phyloP scores from a whole-genome alignment of 2,888 invertebrate genomes.

The Fissipunctia ypsillon region DNA sequence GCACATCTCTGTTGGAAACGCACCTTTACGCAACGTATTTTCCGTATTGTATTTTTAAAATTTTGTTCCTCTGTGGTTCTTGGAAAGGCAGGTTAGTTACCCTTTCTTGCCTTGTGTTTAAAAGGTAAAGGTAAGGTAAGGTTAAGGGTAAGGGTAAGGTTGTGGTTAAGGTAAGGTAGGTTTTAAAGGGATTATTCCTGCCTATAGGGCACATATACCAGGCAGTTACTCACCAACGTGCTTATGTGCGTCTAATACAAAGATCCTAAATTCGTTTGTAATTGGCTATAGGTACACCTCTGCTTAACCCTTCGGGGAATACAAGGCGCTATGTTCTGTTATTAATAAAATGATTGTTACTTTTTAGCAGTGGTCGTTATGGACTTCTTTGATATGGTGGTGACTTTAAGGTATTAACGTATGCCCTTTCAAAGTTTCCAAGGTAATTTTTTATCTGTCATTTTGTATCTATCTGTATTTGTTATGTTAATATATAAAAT shows the following conservation, averaged over 20 bases:
- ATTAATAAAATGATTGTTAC: neutral
- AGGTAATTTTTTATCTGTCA: conserved; percentile 1
- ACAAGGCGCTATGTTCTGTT: neutral
- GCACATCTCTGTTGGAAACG: too few species aligned
- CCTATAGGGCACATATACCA: too few species aligned
- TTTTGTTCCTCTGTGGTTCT: neutral
- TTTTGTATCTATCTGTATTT: too few species aligned
- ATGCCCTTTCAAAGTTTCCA: neutral
- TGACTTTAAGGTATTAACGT: neutral
- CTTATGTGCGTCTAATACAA: neutral
- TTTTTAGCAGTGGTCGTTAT: neutral
- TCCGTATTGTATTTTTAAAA: too few species aligned
- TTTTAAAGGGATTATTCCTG: neutral
- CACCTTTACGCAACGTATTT: neutral
- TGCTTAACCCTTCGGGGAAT: neutral
- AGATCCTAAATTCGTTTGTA: neutral
- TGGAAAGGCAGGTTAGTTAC: neutral
- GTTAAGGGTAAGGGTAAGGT: too few species aligned
- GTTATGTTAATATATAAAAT: conserved; percentile 8
- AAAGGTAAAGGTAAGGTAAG: too few species aligned
- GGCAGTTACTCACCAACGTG: too few species aligned
- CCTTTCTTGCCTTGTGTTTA: neutral
- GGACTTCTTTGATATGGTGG: neutral
- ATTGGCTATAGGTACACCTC: neutral
- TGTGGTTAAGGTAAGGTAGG: too few species aligned